Evolutionary conservation across 2,888 invertebrate species (phyloP), one percentile per base, ranked within the genome.

Genomic region (Argyra leucocephala): DNA sequence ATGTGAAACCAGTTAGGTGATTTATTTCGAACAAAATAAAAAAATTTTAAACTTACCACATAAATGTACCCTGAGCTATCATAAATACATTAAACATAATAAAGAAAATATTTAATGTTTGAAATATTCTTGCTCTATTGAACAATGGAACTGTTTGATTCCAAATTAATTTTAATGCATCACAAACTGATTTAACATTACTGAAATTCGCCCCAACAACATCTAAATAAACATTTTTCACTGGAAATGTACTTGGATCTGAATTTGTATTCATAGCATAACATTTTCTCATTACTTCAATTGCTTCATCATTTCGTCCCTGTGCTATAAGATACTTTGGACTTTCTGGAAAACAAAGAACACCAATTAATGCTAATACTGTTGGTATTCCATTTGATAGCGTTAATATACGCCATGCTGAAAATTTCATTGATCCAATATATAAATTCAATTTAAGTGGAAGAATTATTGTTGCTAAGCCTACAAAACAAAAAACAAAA

Each of bases 391-490:
- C 84, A 66, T 88, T 84, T 0, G 86, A 76, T 0, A 88, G 82
- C 2, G 92, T 78, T 66, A 90, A 84, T 6, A 91, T 74, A 7
- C 92, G 82, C 93, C 93, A 93, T 0, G 91, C 88, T 48, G 86
- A 83, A 73, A 87, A 86, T 0, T 76, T 74, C 67, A 89, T 80
- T 63, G 79, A 82, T 58, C 86, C 74, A 64, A 83, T 74, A 0
- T 81, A 77, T 3, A 81, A 70, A 0, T 82, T 76, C 70, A 85
- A 80, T 5, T 82, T 76, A 1, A 82, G 70, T 0, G 90, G 90
- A 0, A 91, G 82, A 12, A 91, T 83, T 1, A 84, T 74, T 85
- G 88, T 88, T 7, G 88, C 87, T 66, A 88, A 74, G 63, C 84
- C 89, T 85, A 76, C n/a, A 78, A 75, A 64, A 2, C 37, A 5